Conservation (phyloP, 2,797 vertebrate genomes). For the Siniperca obscura region DNA sequence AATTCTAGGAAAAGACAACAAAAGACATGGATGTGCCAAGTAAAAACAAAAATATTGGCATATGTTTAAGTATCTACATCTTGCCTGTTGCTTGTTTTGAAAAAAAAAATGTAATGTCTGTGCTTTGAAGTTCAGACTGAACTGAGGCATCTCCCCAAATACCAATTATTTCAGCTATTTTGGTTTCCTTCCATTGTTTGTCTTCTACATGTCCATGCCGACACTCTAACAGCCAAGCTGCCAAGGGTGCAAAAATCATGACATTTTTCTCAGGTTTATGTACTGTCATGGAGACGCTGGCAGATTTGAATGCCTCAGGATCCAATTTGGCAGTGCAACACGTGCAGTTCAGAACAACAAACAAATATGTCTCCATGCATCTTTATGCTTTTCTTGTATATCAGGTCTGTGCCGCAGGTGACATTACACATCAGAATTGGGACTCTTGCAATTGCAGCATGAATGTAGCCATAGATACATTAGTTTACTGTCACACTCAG, state of each 20-base stretch:
- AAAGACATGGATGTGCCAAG: not conserved
- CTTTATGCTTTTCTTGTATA: slow-evolving; percentile 29
- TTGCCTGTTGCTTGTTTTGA: slow-evolving; percentile 10
- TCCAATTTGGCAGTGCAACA: slow-evolving; percentile 58
- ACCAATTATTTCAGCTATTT: slow-evolving; percentile 58
- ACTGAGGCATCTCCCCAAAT: slow-evolving; percentile 37
- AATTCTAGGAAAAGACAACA: not conserved
- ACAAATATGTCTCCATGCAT: slow-evolving; percentile 51
- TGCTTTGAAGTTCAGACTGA: slow-evolving; percentile 28
- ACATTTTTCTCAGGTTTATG: slow-evolving; percentile 61
- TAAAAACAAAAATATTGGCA: not conserved
- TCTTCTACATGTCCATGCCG: slow-evolving; percentile 36
- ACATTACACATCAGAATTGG: slow-evolving; percentile 27
- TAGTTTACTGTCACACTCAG: slow-evolving; percentile 21
- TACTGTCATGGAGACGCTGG: slow-evolving; percentile 53
- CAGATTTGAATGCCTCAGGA: slow-evolving; percentile 58
- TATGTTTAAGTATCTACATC: not conserved
- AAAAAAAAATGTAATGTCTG: not conserved
- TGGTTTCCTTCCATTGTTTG: slow-evolving; percentile 50
- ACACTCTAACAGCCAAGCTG: slow-evolving; percentile 37
- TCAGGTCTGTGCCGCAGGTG: slow-evolving; percentile 47
- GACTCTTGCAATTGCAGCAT: slow-evolving; percentile 29
- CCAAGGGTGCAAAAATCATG: slow-evolving; percentile 42
- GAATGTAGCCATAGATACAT: slow-evolving; percentile 9
- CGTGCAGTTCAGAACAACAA: slow-evolving; percentile 45